Conservation (phyloP, 2,888 invertebrate genomes). For the Neoscelio sp. region DNA sequence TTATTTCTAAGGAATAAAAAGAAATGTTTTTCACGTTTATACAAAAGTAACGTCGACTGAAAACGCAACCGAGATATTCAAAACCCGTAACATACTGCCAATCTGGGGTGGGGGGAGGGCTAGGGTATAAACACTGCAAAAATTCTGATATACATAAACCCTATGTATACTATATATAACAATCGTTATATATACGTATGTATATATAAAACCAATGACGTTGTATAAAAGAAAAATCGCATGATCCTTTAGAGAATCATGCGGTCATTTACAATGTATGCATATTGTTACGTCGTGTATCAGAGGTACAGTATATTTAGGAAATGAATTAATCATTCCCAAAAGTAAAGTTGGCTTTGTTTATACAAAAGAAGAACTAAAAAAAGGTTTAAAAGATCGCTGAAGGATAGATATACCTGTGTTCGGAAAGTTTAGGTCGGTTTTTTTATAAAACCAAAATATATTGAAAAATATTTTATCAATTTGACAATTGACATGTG, state of each 20-base stretch:
- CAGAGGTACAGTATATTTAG: too few species aligned
- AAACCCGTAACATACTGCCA: constrained; percentile 81
- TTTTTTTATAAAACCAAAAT: too few species aligned
- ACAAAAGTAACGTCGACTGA: constrained; percentile 50
- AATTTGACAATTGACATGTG: too few species aligned
- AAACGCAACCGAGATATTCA: constrained; percentile 61
- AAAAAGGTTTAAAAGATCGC: too few species aligned
- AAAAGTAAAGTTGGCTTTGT: too few species aligned
- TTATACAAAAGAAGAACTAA: too few species aligned
- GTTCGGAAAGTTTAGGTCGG: too few species aligned
- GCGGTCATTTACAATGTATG: constrained; percentile 45
- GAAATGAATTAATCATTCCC: too few species aligned
- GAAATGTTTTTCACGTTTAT: constrained; percentile 18
- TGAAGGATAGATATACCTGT: too few species aligned
- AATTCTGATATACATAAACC: constrained; percentile 52
- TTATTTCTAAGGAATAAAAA: constrained; percentile 10
- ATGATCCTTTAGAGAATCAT: constrained; percentile 46
- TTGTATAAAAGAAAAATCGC: constrained; percentile 55
- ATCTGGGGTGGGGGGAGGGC: constrained; percentile 73
- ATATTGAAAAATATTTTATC: too few species aligned
- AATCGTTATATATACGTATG: constrained; percentile 54
- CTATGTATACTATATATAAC: constrained; percentile 55
- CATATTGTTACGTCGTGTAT: too few species aligned
- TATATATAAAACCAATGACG: constrained; percentile 52
- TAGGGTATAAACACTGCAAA: constrained; percentile 47